A percentile compares a stretch with the other conserved stretches of the same genome.
phyloP scores from a whole-genome alignment of 2,888 invertebrate species.

The Hemistola chrysoprasaria region DNA sequence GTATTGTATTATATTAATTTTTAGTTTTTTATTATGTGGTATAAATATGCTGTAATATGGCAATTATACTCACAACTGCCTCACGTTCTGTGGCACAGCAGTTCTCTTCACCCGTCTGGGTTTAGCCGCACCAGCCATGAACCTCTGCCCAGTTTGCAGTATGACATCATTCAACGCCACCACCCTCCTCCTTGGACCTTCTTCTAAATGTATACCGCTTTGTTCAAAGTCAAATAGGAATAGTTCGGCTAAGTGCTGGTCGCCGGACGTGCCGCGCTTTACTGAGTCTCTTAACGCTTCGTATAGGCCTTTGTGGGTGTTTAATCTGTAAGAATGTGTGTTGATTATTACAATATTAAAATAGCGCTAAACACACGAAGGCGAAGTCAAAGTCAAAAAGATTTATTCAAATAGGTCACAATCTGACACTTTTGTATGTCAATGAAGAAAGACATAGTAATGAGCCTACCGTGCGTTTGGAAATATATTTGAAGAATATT shows the following conservation, averaged over 20 bases:
- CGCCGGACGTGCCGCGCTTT: conserved; percentile 89
- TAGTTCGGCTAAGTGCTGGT: conserved; percentile 92
- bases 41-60: no score
- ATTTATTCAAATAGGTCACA: no score
- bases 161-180: conserved; percentile 94
- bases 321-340: conserved; percentile 83
- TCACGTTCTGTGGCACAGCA: conserved; percentile 86
- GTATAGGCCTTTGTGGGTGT: conserved; percentile 94
- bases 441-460: no score
- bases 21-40: no score
- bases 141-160: conserved; percentile 91
- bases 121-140: conserved; percentile 88
- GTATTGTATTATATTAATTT: no score
- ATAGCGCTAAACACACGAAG: not conserved
- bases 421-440: no score
- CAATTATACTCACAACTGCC: conserved; percentile 86
- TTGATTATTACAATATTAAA: not conserved
- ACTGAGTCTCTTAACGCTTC: conserved; percentile 88
- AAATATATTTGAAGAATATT: no score
- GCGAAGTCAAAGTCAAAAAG: no score
- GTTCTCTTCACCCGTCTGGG: conserved; percentile 85
- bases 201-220: conserved; percentile 96
- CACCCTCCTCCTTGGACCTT: conserved; percentile 86
- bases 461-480: no score
- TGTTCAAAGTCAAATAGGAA: conserved; percentile 99